phyloP scores from a whole-genome alignment of 2,888 invertebrate genomes.

The Hyposoter dolosus region DNA sequence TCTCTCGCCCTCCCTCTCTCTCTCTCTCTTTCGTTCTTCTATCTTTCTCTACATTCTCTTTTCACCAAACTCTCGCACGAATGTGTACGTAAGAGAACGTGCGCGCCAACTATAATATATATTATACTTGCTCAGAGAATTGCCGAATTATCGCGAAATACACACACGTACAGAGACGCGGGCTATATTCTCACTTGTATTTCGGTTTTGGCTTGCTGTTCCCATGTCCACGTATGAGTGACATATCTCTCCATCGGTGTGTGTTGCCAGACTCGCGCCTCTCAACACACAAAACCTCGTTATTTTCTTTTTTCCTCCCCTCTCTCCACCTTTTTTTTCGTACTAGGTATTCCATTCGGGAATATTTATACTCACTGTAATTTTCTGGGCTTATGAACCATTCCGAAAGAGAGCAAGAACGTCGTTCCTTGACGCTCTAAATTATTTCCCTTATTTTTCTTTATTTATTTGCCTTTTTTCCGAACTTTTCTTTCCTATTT shows the following conservation, averaged over 20 bases:
- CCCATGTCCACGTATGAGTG: not conserved
- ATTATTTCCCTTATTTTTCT: not conserved
- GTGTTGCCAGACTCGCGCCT: conserved; percentile 15
- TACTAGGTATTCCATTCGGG: conserved; percentile 26
- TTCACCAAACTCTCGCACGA: conserved; percentile 24
- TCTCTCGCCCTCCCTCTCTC: not conserved
- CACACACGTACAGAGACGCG: not conserved
- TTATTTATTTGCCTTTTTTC: not conserved
- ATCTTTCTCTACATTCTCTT: conserved; percentile 40
- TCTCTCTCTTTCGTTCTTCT: not conserved
- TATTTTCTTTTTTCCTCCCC: not conserved
- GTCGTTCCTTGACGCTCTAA: not conserved
- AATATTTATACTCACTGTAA: conserved; percentile 23
- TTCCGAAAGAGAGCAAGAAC: conserved; percentile 6
- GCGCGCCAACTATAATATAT: conserved; percentile 51
- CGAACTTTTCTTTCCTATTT: not conserved
- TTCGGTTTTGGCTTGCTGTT: not conserved
- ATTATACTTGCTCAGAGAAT: conserved; percentile 46
- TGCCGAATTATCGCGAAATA: conserved; percentile 63
- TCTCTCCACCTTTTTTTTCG: not conserved
- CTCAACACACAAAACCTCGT: conserved; percentile 12
- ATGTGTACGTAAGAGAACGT: conserved; percentile 34
- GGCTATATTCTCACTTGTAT: conserved; percentile 12
- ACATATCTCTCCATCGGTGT: not conserved
- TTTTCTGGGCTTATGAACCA: conserved; percentile 7